phyloP scores from a whole-genome alignment of 2,113 vertebrate species.

The Oenanthe oenanthe region DNA sequence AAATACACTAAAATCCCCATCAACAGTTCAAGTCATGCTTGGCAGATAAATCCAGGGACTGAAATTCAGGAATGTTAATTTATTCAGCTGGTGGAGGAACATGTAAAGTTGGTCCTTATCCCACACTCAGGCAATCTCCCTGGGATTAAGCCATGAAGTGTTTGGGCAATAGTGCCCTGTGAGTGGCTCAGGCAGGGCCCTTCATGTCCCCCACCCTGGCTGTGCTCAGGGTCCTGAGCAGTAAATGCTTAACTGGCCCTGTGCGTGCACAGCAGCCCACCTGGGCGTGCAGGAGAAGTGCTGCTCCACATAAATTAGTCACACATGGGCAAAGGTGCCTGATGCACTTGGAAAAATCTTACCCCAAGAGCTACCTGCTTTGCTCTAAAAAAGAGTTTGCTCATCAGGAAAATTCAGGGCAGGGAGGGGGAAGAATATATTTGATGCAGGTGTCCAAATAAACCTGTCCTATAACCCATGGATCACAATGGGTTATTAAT shows the following conservation, averaged over 20 bases:
- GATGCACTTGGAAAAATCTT: conserved; percentile 1
- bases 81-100: background rate
- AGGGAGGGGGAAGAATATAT: background rate
- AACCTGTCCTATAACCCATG: conserved; percentile 42
- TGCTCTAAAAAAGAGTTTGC: background rate
- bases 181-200: background rate
- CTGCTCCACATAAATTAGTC: conserved; percentile 51
- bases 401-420: background rate
- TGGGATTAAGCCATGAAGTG: background rate
- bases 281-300: background rate
- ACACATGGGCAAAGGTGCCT: conserved; percentile 9
- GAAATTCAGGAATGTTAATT: conserved; percentile 12
- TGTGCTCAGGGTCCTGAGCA: background rate
- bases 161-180: background rate
- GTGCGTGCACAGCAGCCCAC: background rate
- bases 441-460: conserved; percentile 41
- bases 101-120: background rate
- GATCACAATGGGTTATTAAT: conserved; percentile 52
- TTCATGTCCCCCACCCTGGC: background rate
- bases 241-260: background rate
- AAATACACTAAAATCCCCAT: conserved; percentile 14
- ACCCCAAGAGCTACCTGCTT: background rate
- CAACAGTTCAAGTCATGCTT: background rate
- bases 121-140: background rate
- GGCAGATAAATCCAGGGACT: background rate